Evolutionary conservation across 2,888 invertebrate genomes (phyloP).

Genomic region (Autographa pulchrina): DNA sequence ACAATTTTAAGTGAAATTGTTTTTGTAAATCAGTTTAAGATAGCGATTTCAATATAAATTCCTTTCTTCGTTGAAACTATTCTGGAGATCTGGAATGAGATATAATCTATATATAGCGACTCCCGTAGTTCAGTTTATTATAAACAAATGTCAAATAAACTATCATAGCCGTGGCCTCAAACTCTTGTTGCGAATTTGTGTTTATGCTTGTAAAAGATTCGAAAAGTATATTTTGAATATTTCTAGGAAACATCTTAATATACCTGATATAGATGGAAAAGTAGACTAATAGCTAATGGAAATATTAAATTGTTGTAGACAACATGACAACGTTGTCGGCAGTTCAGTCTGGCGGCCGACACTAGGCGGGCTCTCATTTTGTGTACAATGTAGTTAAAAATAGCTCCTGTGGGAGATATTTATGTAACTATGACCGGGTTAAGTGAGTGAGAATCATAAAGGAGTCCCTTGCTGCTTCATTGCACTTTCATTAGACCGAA

Average conservation of each 20-base stretch:
- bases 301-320: slow-evolving; percentile 41
- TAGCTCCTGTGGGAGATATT: slow-evolving; percentile 84
- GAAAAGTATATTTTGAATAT: slow-evolving; percentile 19
- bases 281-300: slow-evolving; percentile 46
- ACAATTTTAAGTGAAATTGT: slow-evolving; percentile 31
- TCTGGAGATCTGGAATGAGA: slow-evolving; percentile 16
- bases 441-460: slow-evolving; percentile 79
- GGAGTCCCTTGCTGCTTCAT: slow-evolving; percentile 65
- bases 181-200: slow-evolving; percentile 32
- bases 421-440: slow-evolving; percentile 87
- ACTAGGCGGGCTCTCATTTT: slow-evolving; percentile 77
- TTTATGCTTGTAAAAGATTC: slow-evolving; percentile 20
- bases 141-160: slow-evolving; percentile 52
- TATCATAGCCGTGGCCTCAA: slow-evolving; percentile 36
- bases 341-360: slow-evolving; percentile 57
- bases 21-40: slow-evolving; percentile 17
- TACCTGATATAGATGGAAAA: slow-evolving; percentile 31
- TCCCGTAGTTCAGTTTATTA: slow-evolving; percentile 29
- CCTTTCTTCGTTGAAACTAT: slow-evolving; percentile 14
- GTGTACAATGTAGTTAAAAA: slow-evolving; percentile 81
- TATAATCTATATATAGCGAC: slow-evolving; percentile 41
- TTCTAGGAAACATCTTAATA: slow-evolving; percentile 28
- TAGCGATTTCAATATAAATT: slow-evolving; percentile 11
- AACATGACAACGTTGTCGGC: slow-evolving; percentile 61
- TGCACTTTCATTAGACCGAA: slow-evolving; percentile 58